Percentiles rank a stretch among this genome's conserved stretches.
phyloP scores from a whole-genome alignment of 2,888 invertebrate genomes.

The Erebia epiphron region DNA sequence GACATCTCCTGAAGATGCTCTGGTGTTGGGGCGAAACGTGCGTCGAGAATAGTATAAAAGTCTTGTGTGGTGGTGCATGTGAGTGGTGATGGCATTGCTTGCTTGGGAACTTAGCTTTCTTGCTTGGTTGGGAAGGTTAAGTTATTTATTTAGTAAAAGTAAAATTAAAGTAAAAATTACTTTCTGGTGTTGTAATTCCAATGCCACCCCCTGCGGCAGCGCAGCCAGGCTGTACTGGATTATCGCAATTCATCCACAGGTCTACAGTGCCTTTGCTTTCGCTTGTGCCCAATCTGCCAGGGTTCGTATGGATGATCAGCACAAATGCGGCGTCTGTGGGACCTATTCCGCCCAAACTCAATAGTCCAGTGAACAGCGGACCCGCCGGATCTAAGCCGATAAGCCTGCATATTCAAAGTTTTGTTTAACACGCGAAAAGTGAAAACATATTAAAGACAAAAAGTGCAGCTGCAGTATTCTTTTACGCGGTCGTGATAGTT shows the following conservation, averaged over 20 bases:
- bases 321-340: neutral
- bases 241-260: neutral
- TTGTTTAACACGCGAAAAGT: neutral
- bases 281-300: neutral
- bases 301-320: neutral
- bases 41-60: too few species aligned
- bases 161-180: neutral
- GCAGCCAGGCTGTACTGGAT: neutral
- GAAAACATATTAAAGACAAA: too few species aligned
- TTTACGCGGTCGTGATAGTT: too few species aligned
- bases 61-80: too few species aligned
- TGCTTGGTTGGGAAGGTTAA: too few species aligned
- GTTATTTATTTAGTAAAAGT: too few species aligned
- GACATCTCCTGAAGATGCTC: too few species aligned
- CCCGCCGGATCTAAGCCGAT: neutral
- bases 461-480: too few species aligned
- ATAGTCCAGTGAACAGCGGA: neutral
- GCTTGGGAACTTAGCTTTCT: too few species aligned
- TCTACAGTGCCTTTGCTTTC: neutral
- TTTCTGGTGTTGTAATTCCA: neutral
- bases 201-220: neutral
- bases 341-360: neutral
- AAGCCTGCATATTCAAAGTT: neutral
- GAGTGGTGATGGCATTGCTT: too few species aligned
- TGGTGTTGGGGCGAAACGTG: too few species aligned